These are phyloP conservation scores for Indicator indicator DNA, from an alignment of 2,113 vertebrate species.

Conservation along the genomic window DNA sequence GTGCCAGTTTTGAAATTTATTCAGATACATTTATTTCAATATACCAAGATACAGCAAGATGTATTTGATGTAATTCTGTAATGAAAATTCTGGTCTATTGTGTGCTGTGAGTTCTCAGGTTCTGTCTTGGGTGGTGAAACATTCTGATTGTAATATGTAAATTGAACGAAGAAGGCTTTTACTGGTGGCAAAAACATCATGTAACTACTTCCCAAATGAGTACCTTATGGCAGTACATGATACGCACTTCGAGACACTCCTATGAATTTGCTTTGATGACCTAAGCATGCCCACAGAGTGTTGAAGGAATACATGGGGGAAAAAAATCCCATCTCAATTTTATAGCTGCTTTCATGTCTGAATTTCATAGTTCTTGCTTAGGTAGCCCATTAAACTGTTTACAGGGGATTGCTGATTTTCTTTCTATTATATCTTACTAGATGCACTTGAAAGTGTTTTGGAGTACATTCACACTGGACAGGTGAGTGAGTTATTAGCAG, in stretches of 20 bases:
- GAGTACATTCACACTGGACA: neutral
- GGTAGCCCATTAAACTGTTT: neutral
- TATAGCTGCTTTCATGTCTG: neutral
- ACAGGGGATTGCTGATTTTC: neutral
- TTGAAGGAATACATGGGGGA: neutral
- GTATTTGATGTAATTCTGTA: neutral
- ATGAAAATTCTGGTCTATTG: neutral
- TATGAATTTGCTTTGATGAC: neutral
- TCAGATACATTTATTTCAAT: neutral
- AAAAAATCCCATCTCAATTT: neutral
- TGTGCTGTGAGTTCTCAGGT: neutral
- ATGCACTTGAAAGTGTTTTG: neutral
- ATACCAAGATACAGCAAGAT: neutral
- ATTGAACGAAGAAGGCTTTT: neutral
- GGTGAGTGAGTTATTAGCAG: neutral
- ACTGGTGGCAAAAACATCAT: neutral
- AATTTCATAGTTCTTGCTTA: neutral
- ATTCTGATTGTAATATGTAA: neutral
- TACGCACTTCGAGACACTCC: neutral
- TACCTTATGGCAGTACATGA: neutral
- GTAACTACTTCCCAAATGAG: neutral
- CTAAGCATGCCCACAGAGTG: accelerated
- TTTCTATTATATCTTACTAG: neutral
- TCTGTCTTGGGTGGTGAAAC: neutral
- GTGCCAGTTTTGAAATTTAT: neutral